These are phyloP conservation scores for Dynastes grantii DNA, from an alignment of 2,888 invertebrate genomes.

Conservation along the genomic window DNA sequence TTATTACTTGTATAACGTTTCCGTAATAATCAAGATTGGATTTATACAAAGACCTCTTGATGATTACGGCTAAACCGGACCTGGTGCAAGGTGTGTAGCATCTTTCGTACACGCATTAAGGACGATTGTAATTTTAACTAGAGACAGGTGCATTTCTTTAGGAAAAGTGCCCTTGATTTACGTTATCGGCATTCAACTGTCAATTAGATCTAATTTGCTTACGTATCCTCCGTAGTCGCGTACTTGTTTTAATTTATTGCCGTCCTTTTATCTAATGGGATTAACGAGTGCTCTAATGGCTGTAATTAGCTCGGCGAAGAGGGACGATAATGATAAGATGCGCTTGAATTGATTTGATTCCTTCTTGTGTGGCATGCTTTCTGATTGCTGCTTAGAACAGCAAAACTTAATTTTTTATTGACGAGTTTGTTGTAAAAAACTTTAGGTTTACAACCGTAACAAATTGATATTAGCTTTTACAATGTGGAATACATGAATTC, in stretches of 20 bases:
- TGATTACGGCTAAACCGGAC: too few species aligned
- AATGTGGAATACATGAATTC: too few species aligned
- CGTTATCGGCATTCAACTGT: slow-evolving; percentile 12
- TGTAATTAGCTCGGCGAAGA: slow-evolving; percentile 18
- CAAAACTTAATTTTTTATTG: too few species aligned
- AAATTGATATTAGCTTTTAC: too few species aligned
- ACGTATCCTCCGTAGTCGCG: background rate
- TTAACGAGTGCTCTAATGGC: slow-evolving; percentile 17
- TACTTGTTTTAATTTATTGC: slow-evolving; percentile 13
- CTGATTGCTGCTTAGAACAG: background rate
- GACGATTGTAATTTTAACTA: slow-evolving; percentile 3
- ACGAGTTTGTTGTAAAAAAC: too few species aligned
- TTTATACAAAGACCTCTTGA: background rate
- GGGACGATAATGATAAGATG: slow-evolving; percentile 12
- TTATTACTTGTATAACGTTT: background rate
- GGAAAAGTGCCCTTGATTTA: background rate
- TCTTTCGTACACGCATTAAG: slow-evolving; percentile 1
- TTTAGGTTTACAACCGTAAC: too few species aligned
- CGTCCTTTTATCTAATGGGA: slow-evolving; percentile 23
- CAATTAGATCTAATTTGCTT: slow-evolving; percentile 23
- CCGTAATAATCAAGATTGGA: background rate
- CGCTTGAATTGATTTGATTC: slow-evolving; percentile 9
- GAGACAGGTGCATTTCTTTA: slow-evolving; percentile 4
- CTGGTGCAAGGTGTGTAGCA: slow-evolving; percentile 7
- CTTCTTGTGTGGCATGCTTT: slow-evolving; percentile 8